phyloP scores from a whole-genome alignment of 2,113 vertebrate species.

The Daubentonia madagascariensis region DNA sequence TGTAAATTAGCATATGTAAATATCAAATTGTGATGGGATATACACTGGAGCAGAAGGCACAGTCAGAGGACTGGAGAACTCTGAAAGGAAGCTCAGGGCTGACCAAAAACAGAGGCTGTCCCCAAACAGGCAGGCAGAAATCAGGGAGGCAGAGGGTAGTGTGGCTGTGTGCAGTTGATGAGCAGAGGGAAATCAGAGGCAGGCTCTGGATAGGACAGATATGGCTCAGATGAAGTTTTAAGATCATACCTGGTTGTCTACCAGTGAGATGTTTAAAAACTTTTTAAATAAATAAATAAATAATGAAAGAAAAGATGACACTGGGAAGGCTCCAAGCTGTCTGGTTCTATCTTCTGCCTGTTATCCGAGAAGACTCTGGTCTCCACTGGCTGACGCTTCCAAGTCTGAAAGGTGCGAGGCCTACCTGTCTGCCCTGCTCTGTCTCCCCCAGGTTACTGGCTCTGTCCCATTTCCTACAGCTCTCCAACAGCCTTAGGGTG shows the following conservation, averaged over 20 bases:
- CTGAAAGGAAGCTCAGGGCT: background rate
- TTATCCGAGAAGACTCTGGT: background rate
- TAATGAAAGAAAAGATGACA: background rate
- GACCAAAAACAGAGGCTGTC: background rate
- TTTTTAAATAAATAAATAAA: too few species aligned
- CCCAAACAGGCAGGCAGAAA: background rate
- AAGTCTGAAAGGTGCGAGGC: background rate
- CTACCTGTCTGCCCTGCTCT: background rate
- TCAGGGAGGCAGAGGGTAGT: background rate
- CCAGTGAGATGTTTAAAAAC: too few species aligned
- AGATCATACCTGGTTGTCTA: background rate
- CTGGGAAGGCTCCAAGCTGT: background rate
- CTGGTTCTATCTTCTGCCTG: background rate
- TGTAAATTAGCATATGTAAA: background rate
- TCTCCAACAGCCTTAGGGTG: background rate
- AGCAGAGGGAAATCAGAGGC: background rate
- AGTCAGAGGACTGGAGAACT: background rate
- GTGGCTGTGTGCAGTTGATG: rapidly evolving
- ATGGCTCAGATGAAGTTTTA: background rate
- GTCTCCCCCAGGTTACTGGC: background rate
- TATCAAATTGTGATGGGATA: background rate
- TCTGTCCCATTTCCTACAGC: background rate
- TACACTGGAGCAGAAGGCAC: background rate
- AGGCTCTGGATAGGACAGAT: background rate
- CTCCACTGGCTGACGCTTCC: background rate